Percentiles rank a stretch among this genome's conserved stretches.
Conservation (phyloP, 1,140 invertebrate genomes). For the Plectus sambesii region DNA sequence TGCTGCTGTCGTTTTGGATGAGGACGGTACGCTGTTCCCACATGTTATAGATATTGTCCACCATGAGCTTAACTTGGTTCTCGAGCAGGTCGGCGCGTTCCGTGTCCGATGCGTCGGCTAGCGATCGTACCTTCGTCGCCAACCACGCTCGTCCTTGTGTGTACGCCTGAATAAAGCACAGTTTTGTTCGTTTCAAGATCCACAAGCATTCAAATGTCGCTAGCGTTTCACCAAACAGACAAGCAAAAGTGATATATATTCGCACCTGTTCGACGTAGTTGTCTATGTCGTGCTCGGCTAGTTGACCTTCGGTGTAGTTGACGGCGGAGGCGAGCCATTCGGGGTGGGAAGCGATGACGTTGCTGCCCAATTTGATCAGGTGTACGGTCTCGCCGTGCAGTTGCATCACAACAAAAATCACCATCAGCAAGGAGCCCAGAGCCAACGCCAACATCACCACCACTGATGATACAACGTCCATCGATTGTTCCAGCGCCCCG, state of each 20-base stretch:
- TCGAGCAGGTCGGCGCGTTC: conserved; percentile 72
- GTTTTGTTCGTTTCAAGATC: neutral
- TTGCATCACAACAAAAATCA: conserved; percentile 52
- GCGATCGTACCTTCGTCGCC: conserved; percentile 56
- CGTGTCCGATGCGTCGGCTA: conserved; percentile 67
- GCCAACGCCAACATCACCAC: conserved; percentile 50
- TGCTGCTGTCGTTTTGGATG: conserved; percentile 63
- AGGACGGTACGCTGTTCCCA: too few relatives aligned
- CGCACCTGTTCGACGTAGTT: conserved; percentile 40
- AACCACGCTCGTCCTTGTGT: conserved; percentile 41
- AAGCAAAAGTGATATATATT: too few relatives aligned
- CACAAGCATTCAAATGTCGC: too few relatives aligned
- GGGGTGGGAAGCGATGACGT: conserved; percentile 56
- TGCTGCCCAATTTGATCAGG: conserved; percentile 71
- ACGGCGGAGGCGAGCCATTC: conserved; percentile 37
- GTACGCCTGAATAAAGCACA: conserved; percentile 30
- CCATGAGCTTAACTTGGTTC: conserved; percentile 68
- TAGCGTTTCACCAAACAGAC: conserved; percentile 18
- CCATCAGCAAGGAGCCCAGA: conserved; percentile 48
- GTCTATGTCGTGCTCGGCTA: conserved; percentile 41
- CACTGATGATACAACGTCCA: conserved; percentile 51
- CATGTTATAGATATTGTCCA: conserved; percentile 84
- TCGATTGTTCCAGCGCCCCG: conserved; percentile 45
- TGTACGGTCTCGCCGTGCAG: conserved; percentile 88
- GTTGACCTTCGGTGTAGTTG: conserved; percentile 40